Evolutionary conservation across 2,888 invertebrate species (phyloP).

Genomic region (Xanthia icteritia): DNA sequence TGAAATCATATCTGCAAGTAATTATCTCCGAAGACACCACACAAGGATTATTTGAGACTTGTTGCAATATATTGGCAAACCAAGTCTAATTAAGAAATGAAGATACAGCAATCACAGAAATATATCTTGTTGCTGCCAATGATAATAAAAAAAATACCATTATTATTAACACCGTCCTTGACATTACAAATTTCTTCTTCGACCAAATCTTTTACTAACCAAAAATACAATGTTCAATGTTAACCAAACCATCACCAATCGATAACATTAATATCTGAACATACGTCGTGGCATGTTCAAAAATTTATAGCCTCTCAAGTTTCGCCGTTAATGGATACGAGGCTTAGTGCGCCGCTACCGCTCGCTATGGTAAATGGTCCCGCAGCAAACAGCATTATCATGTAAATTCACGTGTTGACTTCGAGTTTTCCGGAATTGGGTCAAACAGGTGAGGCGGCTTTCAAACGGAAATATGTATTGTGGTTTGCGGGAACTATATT

Average conservation of each 20-base stretch:
- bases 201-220: background rate
- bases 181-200: background rate
- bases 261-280: conserved; percentile 3
- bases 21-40: background rate
- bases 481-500: conserved; percentile 63
- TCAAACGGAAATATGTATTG: conserved; percentile 65
- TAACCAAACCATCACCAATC: conserved; percentile 11
- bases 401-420: conserved; percentile 83
- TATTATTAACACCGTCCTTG: background rate
- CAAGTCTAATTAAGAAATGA: background rate
- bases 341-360: conserved; percentile 47
- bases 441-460: conserved; percentile 71
- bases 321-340: conserved; percentile 55
- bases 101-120: background rate
- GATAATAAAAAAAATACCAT: background rate
- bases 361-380: conserved; percentile 73
- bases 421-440: conserved; percentile 72
- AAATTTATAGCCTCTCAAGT: conserved; percentile 49
- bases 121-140: background rate
- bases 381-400: conserved; percentile 81
- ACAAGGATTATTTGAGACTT: too few species aligned
- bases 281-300: conserved; percentile 42
- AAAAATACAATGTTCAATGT: conserved; percentile 1
- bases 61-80: background rate
- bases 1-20: background rate